phyloP scores from a whole-genome alignment of 1,140 invertebrate species.

The Notospermus geniculatus region DNA sequence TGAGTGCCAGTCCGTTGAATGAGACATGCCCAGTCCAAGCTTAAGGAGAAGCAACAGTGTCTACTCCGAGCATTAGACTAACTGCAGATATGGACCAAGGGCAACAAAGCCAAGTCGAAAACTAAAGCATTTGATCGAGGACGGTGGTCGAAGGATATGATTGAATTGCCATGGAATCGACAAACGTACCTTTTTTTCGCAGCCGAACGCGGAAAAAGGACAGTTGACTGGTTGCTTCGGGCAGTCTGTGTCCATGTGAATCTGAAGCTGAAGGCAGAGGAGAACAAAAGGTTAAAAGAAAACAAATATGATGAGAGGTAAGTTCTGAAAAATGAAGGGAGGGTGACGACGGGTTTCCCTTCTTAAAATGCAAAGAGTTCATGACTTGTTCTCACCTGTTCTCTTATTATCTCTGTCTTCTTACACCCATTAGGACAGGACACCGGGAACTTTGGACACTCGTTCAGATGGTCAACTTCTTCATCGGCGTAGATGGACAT shows the following conservation, averaged over 20 bases:
- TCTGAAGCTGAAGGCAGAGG: slow-evolving; percentile 22
- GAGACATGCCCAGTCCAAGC: too few relatives aligned
- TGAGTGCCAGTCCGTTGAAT: too few relatives aligned
- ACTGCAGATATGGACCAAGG: too few relatives aligned
- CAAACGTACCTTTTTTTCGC: slow-evolving; percentile 70
- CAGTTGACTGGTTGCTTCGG: slow-evolving; percentile 74
- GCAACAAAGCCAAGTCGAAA: too few relatives aligned
- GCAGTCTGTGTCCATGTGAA: slow-evolving; percentile 73
- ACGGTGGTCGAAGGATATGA: too few relatives aligned
- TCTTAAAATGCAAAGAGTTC: not conserved
- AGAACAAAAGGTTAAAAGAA: not conserved
- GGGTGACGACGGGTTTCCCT: not conserved
- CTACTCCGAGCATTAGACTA: too few relatives aligned
- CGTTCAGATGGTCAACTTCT: slow-evolving; percentile 39
- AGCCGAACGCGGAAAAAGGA: slow-evolving; percentile 84
- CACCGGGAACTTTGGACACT: slow-evolving; percentile 77
- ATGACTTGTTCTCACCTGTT: slow-evolving; percentile 63
- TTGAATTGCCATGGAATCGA: slow-evolving; percentile 2
- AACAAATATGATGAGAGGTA: not conserved
- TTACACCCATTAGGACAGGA: slow-evolving; percentile 79
- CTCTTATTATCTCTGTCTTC: slow-evolving; percentile 68
- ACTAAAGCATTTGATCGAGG: too few relatives aligned
- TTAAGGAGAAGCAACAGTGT: too few relatives aligned
- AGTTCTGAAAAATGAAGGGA: slow-evolving; percentile 54
- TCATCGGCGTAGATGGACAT: slow-evolving; percentile 50